phyloP scores from a whole-genome alignment of 2,888 invertebrate genomes.

The Drosophila longiperda region DNA sequence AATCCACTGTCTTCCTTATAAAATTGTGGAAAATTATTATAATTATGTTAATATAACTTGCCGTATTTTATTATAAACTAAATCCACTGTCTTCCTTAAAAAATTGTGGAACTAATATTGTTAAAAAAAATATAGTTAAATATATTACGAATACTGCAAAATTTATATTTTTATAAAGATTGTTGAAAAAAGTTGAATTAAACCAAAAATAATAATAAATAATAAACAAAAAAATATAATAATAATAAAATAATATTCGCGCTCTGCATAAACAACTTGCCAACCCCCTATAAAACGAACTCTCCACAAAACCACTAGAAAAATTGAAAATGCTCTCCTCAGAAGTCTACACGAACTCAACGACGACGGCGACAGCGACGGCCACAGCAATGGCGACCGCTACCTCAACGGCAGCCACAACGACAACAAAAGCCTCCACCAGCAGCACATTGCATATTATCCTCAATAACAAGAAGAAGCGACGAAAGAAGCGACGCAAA shows the following conservation, averaged over 20 bases:
- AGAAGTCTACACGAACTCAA: conserved; percentile 59
- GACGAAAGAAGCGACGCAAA: conserved; percentile 69
- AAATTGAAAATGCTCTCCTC: conserved; percentile 69
- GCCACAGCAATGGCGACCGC: conserved; percentile 44
- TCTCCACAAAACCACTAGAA: conserved; percentile 29
- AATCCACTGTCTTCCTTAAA: conserved; percentile 42
- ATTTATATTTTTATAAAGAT: conserved; percentile 3
- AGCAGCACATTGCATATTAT: conserved; percentile 59
- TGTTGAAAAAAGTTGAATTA: not conserved
- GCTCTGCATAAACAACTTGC: conserved; percentile 4
- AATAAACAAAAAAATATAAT: not conserved
- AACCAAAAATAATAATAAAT: not conserved
- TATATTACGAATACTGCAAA: not conserved
- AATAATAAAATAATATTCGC: conserved; percentile 2
- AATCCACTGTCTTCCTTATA: conserved; percentile 49
- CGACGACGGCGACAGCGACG: conserved; percentile 49
- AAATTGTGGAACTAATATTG: conserved; percentile 5
- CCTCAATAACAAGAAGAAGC: conserved; percentile 57
- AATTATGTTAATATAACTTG: conserved; percentile 1
- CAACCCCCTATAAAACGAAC: conserved; percentile 22
- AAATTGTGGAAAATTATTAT: conserved; percentile 17
- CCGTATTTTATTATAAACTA: not conserved
- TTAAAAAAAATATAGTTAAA: conserved; percentile 1
- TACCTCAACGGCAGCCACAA: conserved; percentile 37
- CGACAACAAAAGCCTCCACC: conserved; percentile 49